Evolutionary conservation across 1,140 invertebrate species (phyloP).

Genomic region (Calephelis nemesis): DNA sequence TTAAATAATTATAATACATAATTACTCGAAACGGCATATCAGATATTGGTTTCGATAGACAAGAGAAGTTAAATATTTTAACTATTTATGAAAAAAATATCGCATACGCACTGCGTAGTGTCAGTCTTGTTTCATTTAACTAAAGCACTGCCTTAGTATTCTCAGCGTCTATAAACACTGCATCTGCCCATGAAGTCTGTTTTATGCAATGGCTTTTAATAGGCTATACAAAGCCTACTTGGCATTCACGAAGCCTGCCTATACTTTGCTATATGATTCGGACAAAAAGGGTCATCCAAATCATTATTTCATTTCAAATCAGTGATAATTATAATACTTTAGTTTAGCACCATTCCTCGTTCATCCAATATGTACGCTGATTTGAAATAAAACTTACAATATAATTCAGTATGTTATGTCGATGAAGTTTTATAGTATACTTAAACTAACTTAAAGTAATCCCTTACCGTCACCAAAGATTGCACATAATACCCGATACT

Average conservation of each 20-base stretch:
- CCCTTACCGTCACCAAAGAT: slow-evolving; percentile 80
- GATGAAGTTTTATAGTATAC: slow-evolving; percentile 32
- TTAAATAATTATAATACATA: too few species aligned
- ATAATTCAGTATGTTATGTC: slow-evolving; percentile 31
- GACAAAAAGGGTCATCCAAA: slow-evolving; percentile 73
- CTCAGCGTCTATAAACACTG: too few species aligned
- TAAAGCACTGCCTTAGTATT: not conserved
- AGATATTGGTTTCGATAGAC: too few species aligned
- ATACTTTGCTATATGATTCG: slow-evolving; percentile 49
- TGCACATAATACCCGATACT: slow-evolving; percentile 81
- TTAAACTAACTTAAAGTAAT: slow-evolving; percentile 65
- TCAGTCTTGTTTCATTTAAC: not conserved
- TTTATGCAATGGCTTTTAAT: slow-evolving; percentile 23
- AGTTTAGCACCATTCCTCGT: slow-evolving; percentile 55
- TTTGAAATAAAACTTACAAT: slow-evolving; percentile 69
- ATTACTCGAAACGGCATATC: too few species aligned
- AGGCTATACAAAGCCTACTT: slow-evolving; percentile 40
- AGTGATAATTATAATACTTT: slow-evolving; percentile 43
- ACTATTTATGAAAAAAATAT: not conserved
- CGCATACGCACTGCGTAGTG: not conserved
- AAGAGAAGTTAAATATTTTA: not conserved
- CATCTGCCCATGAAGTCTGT: slow-evolving; percentile 8
- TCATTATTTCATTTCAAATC: slow-evolving; percentile 71
- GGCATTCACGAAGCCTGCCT: slow-evolving; percentile 34
- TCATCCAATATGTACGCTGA: slow-evolving; percentile 42